These are phyloP conservation scores for Himalopsyche japonica DNA, from an alignment of 2,888 invertebrate genomes.

Conservation along the genomic window DNA sequence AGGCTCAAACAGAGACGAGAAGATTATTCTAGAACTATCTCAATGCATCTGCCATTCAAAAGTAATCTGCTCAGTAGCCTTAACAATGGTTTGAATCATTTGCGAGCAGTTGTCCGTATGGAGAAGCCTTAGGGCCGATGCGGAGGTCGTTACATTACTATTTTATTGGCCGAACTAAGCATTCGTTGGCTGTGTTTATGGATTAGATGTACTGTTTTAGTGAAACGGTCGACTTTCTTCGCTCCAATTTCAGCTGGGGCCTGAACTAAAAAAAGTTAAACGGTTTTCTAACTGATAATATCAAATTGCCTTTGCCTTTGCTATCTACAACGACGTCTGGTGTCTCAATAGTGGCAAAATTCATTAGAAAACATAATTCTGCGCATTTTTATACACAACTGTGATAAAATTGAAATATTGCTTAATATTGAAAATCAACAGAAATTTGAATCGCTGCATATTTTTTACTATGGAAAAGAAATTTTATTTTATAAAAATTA, in stretches of 20 bases:
- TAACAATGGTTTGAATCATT: background rate
- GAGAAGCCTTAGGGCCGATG: slow-evolving; percentile 17
- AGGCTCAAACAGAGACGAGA: too few relatives aligned
- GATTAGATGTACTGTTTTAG: slow-evolving; percentile 37
- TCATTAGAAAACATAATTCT: background rate
- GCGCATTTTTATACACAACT: background rate
- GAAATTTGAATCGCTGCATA: background rate
- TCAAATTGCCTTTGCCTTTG: slow-evolving; percentile 22
- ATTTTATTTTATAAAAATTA: too few relatives aligned
- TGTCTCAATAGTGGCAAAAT: background rate
- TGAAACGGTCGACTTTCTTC: slow-evolving; percentile 26
- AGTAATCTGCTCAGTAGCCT: background rate
- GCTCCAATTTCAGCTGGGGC: slow-evolving; percentile 19
- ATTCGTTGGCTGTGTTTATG: slow-evolving; percentile 40
- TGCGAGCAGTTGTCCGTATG: background rate
- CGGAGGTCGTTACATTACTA: slow-evolving; percentile 36
- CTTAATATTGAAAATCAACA: background rate
- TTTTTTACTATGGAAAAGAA: too few relatives aligned
- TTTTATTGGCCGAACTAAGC: slow-evolving; percentile 34
- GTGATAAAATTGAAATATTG: background rate
- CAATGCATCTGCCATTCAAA: background rate
- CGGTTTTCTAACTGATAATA: slow-evolving; percentile 23
- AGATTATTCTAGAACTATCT: background rate
- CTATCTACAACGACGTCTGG: slow-evolving; percentile 12
- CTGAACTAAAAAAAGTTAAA: slow-evolving; percentile 22